These are phyloP conservation scores for Luehdorfia chinensis DNA, from an alignment of 1,140 invertebrate species.

Conservation along the genomic window DNA sequence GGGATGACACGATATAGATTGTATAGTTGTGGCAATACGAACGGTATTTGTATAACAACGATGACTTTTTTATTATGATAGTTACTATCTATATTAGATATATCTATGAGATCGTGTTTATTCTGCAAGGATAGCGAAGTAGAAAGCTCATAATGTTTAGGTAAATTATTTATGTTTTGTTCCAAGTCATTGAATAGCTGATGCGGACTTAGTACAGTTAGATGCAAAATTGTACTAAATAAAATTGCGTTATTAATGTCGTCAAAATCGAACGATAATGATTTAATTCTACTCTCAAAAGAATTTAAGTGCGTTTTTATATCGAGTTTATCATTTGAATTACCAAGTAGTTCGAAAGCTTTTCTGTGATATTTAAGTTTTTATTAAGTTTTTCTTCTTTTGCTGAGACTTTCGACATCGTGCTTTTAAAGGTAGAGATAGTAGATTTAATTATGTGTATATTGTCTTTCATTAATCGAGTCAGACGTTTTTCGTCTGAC, in stretches of 20 bases:
- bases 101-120: slow-evolving; percentile 7
- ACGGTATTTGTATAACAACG: neutral
- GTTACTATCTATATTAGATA: slow-evolving; percentile 1
- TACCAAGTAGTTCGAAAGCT: neutral
- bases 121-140: slow-evolving; percentile 6
- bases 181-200: slow-evolving; percentile 12
- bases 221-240: slow-evolving; percentile 12
- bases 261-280: slow-evolving; percentile 17
- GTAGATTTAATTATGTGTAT: slow-evolving; percentile 25
- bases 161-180: neutral
- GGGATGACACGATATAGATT: neutral
- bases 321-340: neutral
- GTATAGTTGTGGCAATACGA: neutral
- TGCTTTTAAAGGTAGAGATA: slow-evolving; percentile 21
- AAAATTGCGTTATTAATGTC: slow-evolving; percentile 16
- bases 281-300: slow-evolving; percentile 8
- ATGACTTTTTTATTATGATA: neutral
- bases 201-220: slow-evolving; percentile 14
- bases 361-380: neutral
- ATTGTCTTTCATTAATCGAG: slow-evolving; percentile 21
- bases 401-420: slow-evolving; percentile 22
- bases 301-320: neutral
- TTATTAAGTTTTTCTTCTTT: slow-evolving; percentile 17
- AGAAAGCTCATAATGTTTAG: slow-evolving; percentile 7
- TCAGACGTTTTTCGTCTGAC: slow-evolving; percentile 22